Base-by-base conservation (phyloP, 1,140 invertebrate genomes). In the Bombus confusus region DNA sequence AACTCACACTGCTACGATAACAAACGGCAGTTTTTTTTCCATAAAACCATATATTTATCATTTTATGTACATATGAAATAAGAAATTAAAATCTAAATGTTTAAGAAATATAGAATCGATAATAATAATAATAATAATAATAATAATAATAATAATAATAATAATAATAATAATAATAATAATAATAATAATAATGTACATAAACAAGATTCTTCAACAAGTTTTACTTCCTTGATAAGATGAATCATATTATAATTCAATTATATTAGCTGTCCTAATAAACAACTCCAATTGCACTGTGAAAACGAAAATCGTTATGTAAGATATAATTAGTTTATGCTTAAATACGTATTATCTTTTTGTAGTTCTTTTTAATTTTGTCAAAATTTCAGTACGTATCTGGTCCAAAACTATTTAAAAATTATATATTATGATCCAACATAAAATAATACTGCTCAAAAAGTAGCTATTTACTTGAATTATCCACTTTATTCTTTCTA, bases 1-100 rank as follows among this genome's bases (percentile, higher is more conserved):
- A 80, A 85, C 77, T 80, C 83, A 73, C 77, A 68, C 80, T 81
- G 71, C 79, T 86, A 86, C 47, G 37, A 62, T 66, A 85, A 80
- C 59, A 74, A 85, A 85, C 78, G 83, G 83, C 83, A 85, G 77
- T 85, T 78, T 12, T 59, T 59, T 73, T 57, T 78, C 72, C 72
- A 41, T 83, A 86, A 86, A 86, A 84, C 72, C 64, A 86, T 83
- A 77, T 83, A 87, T 84, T 87, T 87, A 84, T 84, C 69, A 84
- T 71, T 66, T 79, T 87, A 84, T 84, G 41, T 87, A 87, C 86
- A 87, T 87, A 87, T 37, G 41, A 79, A 72, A 83, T 86, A 78
- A 86, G 62, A 83, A 86, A 83, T 31, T 86, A 86, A 83, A 66
- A 73, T 41, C 57, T 86, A 79, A 84, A 52, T 37, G 34, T 57